Conservation (phyloP, 2,797 vertebrate genomes). For the Acropternis orthonyx region DNA sequence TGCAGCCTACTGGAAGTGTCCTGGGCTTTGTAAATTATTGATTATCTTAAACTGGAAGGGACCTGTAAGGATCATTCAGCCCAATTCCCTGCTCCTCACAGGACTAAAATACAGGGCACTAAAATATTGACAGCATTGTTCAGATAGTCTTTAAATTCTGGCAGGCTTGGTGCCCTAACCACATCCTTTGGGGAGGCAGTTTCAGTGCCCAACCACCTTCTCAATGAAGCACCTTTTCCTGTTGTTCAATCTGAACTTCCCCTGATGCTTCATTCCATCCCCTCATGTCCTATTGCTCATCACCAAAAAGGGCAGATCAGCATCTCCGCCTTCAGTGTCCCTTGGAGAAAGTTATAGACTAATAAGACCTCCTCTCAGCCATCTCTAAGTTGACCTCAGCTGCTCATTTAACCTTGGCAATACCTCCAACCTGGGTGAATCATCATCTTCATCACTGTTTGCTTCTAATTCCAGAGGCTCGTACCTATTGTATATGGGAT, state of each 20-base stretch:
- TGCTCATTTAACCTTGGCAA: background rate
- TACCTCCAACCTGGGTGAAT: background rate
- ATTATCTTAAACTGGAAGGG: background rate
- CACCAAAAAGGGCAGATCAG: background rate
- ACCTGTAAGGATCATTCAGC: background rate
- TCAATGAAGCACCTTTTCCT: background rate
- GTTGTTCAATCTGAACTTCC: background rate
- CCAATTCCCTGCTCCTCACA: background rate
- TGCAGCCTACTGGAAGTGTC: background rate
- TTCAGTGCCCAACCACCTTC: background rate
- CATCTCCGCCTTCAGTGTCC: fast-evolving
- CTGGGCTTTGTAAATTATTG: background rate
- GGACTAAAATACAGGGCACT: background rate
- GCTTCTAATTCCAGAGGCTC: background rate
- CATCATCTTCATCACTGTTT: background rate
- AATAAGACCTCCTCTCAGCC: fast-evolving
- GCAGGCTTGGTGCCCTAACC: background rate
- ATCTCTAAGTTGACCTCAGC: background rate
- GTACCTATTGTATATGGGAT: background rate
- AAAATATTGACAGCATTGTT: background rate
- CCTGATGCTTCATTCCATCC: background rate
- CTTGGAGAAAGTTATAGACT: background rate
- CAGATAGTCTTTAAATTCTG: background rate
- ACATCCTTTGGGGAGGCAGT: background rate
- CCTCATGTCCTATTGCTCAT: fast-evolving